Conservation (phyloP, 2,888 invertebrate species). For the Cataglyphis albicans region DNA sequence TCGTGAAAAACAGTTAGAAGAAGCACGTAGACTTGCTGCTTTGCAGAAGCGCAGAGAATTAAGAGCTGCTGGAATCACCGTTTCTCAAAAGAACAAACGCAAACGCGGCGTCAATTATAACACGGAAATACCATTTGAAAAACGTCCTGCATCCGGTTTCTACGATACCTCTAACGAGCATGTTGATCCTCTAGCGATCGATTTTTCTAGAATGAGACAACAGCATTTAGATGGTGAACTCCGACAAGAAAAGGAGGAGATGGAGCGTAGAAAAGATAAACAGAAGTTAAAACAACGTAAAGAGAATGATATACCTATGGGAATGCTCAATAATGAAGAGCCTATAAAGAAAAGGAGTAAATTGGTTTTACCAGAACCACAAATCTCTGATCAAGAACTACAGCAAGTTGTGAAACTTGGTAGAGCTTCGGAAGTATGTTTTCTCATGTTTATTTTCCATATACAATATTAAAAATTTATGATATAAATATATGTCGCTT, state of each 20-base stretch:
- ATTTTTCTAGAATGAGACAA: constrained; percentile 95
- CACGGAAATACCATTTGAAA: constrained; percentile 98
- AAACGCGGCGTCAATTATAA: constrained; percentile 98
- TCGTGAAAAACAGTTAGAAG: constrained; percentile 98
- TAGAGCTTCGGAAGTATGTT: constrained; percentile 91
- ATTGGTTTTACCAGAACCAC: constrained; percentile 97
- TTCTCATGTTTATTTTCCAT: neutral
- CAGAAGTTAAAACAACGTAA: constrained; percentile 97
- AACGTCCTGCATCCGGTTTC: constrained; percentile 96
- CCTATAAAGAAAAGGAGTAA: constrained; percentile 97
- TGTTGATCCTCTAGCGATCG: constrained; percentile 95
- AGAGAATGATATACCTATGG: constrained; percentile 97
- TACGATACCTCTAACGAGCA: constrained; percentile 97
- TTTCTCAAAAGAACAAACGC: constrained; percentile 91
- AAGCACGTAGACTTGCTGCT: constrained; percentile 97
- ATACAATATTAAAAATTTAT: neutral
- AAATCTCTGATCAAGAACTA: constrained; percentile 96
- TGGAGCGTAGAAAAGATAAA: constrained; percentile 97
- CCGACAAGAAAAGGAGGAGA: constrained; percentile 96
- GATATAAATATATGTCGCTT: neutral
- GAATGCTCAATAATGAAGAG: constrained; percentile 95
- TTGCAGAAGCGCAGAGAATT: constrained; percentile 99
- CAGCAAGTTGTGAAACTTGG: constrained; percentile 97
- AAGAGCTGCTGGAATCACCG: constrained; percentile 97
- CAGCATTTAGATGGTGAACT: constrained; percentile 97